phyloP scores from a whole-genome alignment of 2,888 invertebrate species.

The Cyclophora punctaria region DNA sequence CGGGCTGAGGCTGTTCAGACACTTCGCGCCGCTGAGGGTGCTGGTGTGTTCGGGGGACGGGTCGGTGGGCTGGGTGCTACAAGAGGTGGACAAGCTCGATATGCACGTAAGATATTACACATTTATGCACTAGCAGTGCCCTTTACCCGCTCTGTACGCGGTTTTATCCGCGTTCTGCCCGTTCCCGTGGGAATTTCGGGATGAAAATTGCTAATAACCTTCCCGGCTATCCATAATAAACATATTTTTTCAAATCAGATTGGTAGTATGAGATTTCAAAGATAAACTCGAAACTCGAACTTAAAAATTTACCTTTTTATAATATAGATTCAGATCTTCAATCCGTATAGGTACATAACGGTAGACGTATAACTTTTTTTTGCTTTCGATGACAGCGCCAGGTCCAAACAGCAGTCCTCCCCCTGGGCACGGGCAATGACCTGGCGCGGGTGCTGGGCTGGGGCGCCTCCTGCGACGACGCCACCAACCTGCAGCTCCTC shows the following conservation, averaged over 20 bases:
- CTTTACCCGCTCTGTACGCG: too few species aligned
- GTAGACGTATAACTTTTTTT: neutral
- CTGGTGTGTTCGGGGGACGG: slow-evolving; percentile 98
- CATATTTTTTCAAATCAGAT: too few species aligned
- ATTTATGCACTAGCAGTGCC: too few species aligned
- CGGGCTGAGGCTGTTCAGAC: slow-evolving; percentile 90
- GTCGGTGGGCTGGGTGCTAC: slow-evolving; percentile 97
- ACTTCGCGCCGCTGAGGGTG: slow-evolving; percentile 96
- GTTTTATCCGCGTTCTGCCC: too few species aligned
- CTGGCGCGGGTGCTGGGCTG: slow-evolving; percentile 95
- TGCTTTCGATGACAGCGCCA: slow-evolving; percentile 77
- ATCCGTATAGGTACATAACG: too few species aligned
- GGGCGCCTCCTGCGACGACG: slow-evolving; percentile 97
- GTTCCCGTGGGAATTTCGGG: too few species aligned
- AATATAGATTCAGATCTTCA: neutral
- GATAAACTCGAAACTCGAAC: too few species aligned
- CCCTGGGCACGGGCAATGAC: slow-evolving; percentile 97
- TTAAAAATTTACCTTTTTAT: too few species aligned
- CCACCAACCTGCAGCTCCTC: slow-evolving; percentile 92
- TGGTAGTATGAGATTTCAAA: too few species aligned
- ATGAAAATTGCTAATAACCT: too few species aligned
- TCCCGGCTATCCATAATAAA: too few species aligned
- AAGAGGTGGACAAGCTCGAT: slow-evolving; percentile 94
- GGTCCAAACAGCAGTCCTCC: slow-evolving; percentile 95
- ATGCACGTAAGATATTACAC: slow-evolving; percentile 84